Evolutionary conservation across 2,888 invertebrate species (phyloP), one percentile per base, ranked within the genome.

Genomic region (Hirtodrosophila confusa): DNA sequence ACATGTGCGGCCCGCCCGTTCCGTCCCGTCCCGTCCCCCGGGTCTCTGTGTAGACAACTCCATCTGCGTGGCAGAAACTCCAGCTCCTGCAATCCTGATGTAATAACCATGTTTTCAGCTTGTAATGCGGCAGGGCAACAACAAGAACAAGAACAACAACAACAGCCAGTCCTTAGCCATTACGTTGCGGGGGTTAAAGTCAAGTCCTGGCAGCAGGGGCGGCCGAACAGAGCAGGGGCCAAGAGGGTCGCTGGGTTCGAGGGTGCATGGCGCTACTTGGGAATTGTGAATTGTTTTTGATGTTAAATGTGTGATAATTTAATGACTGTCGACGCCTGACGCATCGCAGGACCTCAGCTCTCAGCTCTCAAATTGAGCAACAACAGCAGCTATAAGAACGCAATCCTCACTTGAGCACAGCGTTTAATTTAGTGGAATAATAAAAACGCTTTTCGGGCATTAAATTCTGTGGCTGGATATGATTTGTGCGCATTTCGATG

Each of bases 291-390:
- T 90, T 90, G 90, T 90, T 90, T 85, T 90, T 90, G 88, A 90
- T 86, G 89, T 88, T 89, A 89, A 90, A 90, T 90, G 90, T 90
- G 90, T 90, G 90, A 90, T 90, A 90, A 90, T 90, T 90, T 90
- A 90, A 90, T 90, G 90, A 90, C 88, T 90, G 88, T 85, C 86
- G 88, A 86, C 89, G 88, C 86, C 86, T 83, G 78, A 69, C 62
- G 74, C 64, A 67, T 72, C 66, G 69, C 65, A 73, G 73, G 69
- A 73, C 54, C 44, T 35, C 44, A 7, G 40, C 17, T n/a, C 11
- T 41, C 27, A 27, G 23, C 67, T 47, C 49, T 65, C 40, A 51
- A 69, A 62, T 74, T 74, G 69, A 75, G 69, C 57, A 48, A 17
- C 17, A 17, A 2, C 17, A 17, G 17, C n/a, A 48, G 10, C 45